Evolutionary conservation across 2,113 vertebrate species (phyloP).

Genomic region (Xiphophorus couchianus): DNA sequence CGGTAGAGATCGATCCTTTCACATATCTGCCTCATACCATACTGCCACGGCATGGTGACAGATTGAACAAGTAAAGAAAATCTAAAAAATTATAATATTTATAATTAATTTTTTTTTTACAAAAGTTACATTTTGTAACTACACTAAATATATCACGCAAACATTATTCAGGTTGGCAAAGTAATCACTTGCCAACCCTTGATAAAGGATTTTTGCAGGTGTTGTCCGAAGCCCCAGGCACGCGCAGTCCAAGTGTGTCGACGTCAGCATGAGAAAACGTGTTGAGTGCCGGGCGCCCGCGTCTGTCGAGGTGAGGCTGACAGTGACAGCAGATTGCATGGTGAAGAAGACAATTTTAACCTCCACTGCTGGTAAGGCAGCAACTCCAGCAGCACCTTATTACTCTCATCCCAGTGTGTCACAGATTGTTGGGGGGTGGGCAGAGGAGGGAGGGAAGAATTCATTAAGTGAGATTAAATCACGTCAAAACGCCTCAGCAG

Average conservation of each 20-base stretch:
- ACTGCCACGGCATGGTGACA: too few relatives aligned
- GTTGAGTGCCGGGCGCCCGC: conserved; percentile 4
- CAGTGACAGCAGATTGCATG: conserved; percentile 19
- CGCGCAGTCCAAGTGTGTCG: not conserved
- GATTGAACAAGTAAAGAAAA: too few relatives aligned
- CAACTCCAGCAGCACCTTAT: conserved; percentile 49
- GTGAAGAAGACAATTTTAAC: conserved; percentile 44
- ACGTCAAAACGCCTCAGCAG: conserved; percentile 59
- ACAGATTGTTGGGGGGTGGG: not conserved
- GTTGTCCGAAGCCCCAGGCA: conserved; percentile 28
- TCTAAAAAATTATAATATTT: too few relatives aligned
- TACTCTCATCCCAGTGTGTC: conserved; percentile 50
- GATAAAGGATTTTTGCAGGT: conserved; percentile 33
- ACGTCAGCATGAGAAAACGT: conserved; percentile 23
- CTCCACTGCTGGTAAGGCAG: conserved; percentile 57
- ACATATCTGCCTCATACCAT: too few relatives aligned
- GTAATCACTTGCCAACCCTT: not conserved
- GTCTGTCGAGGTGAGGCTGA: conserved; percentile 11
- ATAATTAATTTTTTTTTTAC: too few relatives aligned
- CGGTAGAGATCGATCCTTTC: too few relatives aligned
- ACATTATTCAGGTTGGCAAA: not conserved
- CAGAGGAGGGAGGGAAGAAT: conserved; percentile 28
- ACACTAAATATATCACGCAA: not conserved
- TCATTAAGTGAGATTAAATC: conserved; percentile 81
- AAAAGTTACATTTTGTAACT: not conserved